A percentile compares a stretch with the other conserved stretches of the same genome.
Conservation (phyloP, 2,113 vertebrate species). For the Corythornis vintsioides region DNA sequence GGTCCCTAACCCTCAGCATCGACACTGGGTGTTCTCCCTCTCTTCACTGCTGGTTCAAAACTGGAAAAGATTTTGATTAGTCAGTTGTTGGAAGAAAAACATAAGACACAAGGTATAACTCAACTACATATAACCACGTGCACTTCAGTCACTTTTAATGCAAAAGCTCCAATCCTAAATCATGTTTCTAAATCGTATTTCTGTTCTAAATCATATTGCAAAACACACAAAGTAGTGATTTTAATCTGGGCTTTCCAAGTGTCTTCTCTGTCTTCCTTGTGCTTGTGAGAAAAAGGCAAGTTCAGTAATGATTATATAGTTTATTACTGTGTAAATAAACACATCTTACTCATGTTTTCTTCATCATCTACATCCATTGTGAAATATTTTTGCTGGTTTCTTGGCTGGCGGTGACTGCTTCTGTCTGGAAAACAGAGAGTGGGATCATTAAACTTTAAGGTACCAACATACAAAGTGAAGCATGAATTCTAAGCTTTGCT, state of each 20-base stretch:
- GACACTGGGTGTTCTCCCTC: not conserved
- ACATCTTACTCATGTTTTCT: slow-evolving; percentile 97
- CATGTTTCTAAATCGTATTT: too few relatives aligned
- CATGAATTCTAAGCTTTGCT: not conserved
- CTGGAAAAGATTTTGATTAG: not conserved
- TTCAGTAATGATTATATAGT: not conserved
- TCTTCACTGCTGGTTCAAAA: not conserved
- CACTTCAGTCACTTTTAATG: not conserved
- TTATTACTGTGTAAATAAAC: slow-evolving; percentile 25
- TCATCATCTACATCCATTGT: slow-evolving; percentile 93
- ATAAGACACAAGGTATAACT: not conserved
- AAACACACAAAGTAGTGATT: not conserved
- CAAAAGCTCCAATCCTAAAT: not conserved
- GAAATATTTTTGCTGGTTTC: slow-evolving; percentile 78
- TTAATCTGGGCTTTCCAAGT: not conserved
- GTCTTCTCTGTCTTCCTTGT: not conserved
- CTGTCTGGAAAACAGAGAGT: slow-evolving; percentile 81
- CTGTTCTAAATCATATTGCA: not conserved
- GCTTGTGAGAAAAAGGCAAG: not conserved
- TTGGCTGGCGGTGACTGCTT: slow-evolving; percentile 74
- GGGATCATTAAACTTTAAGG: not conserved
- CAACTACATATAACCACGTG: not conserved
- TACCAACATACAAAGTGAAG: not conserved
- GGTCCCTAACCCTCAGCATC: not conserved
- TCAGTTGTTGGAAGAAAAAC: not conserved